Conservation (phyloP, 2,888 invertebrate genomes). For the Leptura quadrifasciata region DNA sequence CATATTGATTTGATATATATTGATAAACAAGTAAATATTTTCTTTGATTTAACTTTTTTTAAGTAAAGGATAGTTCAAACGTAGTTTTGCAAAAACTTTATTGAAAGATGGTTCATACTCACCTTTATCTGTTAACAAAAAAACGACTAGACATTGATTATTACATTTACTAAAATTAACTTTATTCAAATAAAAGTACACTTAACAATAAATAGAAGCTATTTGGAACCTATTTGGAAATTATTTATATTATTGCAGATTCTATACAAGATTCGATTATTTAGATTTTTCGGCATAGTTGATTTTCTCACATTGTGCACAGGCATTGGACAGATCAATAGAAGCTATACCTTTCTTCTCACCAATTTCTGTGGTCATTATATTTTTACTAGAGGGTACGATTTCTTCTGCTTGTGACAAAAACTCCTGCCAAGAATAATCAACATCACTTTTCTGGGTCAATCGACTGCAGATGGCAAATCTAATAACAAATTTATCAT, state of each 20-base stretch:
- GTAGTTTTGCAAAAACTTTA: too few species aligned
- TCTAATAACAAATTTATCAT: slow-evolving; percentile 82
- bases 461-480: slow-evolving; percentile 88
- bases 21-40: too few species aligned
- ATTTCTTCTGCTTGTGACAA: slow-evolving; percentile 59
- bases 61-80: too few species aligned
- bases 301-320: slow-evolving; percentile 55
- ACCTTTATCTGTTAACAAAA: too few species aligned
- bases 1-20: too few species aligned
- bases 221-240: slow-evolving; percentile 39
- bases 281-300: slow-evolving; percentile 61
- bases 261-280: slow-evolving; percentile 46
- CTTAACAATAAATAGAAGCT: slow-evolving; percentile 55
- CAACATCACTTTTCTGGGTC: slow-evolving; percentile 83
- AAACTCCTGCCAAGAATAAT: slow-evolving; percentile 79
- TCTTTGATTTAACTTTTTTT: too few species aligned
- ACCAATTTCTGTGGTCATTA: slow-evolving; percentile 39
- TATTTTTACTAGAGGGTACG: slow-evolving; percentile 49
- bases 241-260: slow-evolving; percentile 29
- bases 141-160: too few species aligned
- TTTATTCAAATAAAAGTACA: slow-evolving; percentile 39
- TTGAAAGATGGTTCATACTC: too few species aligned
- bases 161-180: background rate
- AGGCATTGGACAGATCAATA: slow-evolving; percentile 47
- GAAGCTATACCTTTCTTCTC: slow-evolving; percentile 52